Base-by-base conservation (phyloP, 1,140 invertebrate species). In the Camponotus vicinus region DNA sequence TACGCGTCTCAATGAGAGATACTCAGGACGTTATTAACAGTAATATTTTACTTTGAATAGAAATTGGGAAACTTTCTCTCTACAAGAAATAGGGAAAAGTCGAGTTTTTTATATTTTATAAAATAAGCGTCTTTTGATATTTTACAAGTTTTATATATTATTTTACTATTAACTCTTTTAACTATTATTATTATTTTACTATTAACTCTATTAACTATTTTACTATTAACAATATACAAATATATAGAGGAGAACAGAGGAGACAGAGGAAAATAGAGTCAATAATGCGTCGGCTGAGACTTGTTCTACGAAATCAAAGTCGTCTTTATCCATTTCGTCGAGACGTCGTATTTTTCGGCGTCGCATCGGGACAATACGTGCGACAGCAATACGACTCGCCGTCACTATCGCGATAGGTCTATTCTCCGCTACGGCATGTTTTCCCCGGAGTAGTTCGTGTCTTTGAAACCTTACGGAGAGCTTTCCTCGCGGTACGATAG, bases 321-420 rank as follows among this genome's bases (percentile, higher is more conserved):
- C 32, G 18, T 73, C 69, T 83, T 63, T 83, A 83, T 83, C 79
- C 61, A 75, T 83, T 83, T 18, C 79, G 69, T 75, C 79, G 79
- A 83, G 69, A 83, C 79, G 15, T 21, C 79, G 69, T 83, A 83
- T 83, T 83, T 83, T 40, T 49, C 32, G 40, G 8, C 7, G 40
- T 6, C 32, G 21, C 21, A 32, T 45, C 78, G 78, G 64, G 27
- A n/a, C 40, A 61, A 83, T 83, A 83, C 55, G 21, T 42, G 64
- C 34, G 78, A 70, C 49, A 61, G 67, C 69, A 67, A 69, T 83
- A 83, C 49, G 45, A 42, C 13, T 37, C 21, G 27, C 21, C 63
- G 8, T 13, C 61, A 34, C 11, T 11, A 11, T 45, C 34, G 11
- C n/a, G 61, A 32, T 57, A 59, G 40, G 71, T 52, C 49, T 15